Conservation (phyloP, 2,888 invertebrate genomes). For the Drosophila siamana region DNA sequence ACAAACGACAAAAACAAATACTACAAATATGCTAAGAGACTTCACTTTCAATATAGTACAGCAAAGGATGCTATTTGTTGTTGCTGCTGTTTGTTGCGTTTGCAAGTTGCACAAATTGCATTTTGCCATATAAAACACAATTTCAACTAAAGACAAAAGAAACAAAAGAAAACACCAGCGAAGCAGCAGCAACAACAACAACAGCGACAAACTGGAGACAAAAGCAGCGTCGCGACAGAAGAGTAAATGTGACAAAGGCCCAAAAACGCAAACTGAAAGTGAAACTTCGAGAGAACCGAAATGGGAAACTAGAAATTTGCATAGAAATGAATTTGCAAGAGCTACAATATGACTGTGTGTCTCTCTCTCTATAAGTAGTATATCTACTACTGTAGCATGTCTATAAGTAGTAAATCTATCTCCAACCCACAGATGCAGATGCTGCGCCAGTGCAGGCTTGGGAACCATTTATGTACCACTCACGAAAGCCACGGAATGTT, state of each 20-base stretch:
- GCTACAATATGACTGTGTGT: conserved; percentile 5
- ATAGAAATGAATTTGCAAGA: conserved; percentile 81
- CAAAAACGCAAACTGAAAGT: conserved; percentile 76
- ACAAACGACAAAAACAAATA: conserved; percentile 12
- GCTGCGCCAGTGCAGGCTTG: not conserved
- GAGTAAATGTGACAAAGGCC: conserved; percentile 76
- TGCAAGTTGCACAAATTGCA: conserved; percentile 82
- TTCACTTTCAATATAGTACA: conserved; percentile 78
- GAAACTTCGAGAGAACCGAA: conserved; percentile 73
- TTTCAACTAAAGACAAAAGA: conserved; percentile 75
- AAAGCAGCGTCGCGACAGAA: conserved; percentile 43
- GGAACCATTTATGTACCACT: not conserved
- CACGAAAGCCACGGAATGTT: not conserved
- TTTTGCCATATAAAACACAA: conserved; percentile 82
- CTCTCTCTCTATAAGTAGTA: conserved; percentile 5
- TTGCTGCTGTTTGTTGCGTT: conserved; percentile 78
- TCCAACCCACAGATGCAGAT: not conserved
- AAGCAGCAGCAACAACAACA: conserved; percentile 20
- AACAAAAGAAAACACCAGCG: conserved; percentile 12
- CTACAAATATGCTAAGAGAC: conserved; percentile 78
- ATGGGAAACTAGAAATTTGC: conserved; percentile 82
- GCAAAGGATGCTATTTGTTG: conserved; percentile 76
- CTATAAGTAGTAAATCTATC: conserved; percentile 9
- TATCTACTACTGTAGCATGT: conserved; percentile 7
- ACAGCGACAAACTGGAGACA: conserved; percentile 32